A percentile compares a stretch with the other conserved stretches of the same genome.
Evolutionary conservation across 1,140 invertebrate species (phyloP).

Genomic region (Lamellibrachia luymesi): DNA sequence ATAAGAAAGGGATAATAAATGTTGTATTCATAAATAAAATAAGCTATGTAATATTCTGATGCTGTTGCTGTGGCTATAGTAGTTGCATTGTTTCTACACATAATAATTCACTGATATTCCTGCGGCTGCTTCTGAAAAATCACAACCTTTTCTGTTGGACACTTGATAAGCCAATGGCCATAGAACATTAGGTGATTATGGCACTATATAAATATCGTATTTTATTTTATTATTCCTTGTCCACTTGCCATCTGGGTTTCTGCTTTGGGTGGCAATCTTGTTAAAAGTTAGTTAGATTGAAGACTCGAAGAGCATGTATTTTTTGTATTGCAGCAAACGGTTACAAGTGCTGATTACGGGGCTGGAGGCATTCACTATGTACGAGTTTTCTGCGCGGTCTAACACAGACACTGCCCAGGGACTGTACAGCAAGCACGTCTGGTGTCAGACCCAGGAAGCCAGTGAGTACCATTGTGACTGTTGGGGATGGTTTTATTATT

Average conservation of each 20-base stretch:
- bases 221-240: too few species aligned
- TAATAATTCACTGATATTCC: neutral
- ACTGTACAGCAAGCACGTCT: slow-evolving; percentile 27
- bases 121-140: neutral
- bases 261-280: too few species aligned
- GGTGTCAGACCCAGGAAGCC: slow-evolving; percentile 33
- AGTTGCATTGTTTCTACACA: neutral
- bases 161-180: too few species aligned
- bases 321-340: slow-evolving; percentile 2
- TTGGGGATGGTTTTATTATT: too few species aligned
- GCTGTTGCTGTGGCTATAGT: neutral
- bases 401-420: slow-evolving; percentile 20
- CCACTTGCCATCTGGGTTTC: neutral
- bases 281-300: too few species aligned
- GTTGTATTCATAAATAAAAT: neutral
- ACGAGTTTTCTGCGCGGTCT: slow-evolving; percentile 32
- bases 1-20: neutral
- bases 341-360: neutral
- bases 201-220: too few species aligned
- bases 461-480: slow-evolving; percentile 24
- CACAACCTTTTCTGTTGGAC: too few species aligned
- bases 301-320: too few species aligned
- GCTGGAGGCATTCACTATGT: slow-evolving; percentile 34
- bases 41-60: neutral
- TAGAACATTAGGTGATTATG: too few species aligned